These are phyloP conservation scores for Eucidaris tribuloides DNA, from an alignment of 35 echinoderm and acorn worm species.

Conservation along the genomic window DNA sequence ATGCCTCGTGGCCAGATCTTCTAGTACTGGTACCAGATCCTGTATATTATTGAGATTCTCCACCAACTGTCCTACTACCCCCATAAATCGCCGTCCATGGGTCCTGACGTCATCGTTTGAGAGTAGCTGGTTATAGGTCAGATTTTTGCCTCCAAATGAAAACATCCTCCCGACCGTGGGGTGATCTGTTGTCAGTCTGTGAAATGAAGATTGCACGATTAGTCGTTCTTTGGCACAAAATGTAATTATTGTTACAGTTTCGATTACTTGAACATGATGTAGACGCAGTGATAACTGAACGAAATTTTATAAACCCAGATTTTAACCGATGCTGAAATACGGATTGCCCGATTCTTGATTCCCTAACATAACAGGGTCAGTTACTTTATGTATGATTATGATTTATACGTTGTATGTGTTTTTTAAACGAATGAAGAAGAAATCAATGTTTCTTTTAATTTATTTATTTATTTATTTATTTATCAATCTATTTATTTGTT, in stretches of 20 bases:
- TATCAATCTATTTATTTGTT: too few relatives aligned
- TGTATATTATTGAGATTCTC: conserved; percentile 13
- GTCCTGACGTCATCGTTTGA: neutral
- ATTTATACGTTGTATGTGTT: too few relatives aligned
- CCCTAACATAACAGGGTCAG: neutral
- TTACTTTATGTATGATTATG: too few relatives aligned
- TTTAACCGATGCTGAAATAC: neutral
- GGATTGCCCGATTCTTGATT: neutral
- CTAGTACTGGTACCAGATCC: neutral
- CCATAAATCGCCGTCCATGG: neutral
- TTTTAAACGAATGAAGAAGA: too few relatives aligned
- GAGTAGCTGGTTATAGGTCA: neutral
- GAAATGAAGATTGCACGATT: neutral
- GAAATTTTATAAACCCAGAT: neutral
- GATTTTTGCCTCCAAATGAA: neutral
- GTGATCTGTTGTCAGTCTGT: neutral
- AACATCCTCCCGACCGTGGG: neutral
- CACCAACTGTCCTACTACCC: neutral
- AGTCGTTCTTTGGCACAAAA: neutral
- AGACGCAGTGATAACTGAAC: neutral
- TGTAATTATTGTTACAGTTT: neutral
- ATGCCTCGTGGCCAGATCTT: conserved; percentile 14
- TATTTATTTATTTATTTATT: too few relatives aligned
- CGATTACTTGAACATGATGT: neutral
- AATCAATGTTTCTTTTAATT: too few relatives aligned